Evolutionary conservation across 2,797 vertebrate genomes (phyloP), one percentile per base, ranked within the genome.

Genomic region (Bovichtus diacanthus): DNA sequence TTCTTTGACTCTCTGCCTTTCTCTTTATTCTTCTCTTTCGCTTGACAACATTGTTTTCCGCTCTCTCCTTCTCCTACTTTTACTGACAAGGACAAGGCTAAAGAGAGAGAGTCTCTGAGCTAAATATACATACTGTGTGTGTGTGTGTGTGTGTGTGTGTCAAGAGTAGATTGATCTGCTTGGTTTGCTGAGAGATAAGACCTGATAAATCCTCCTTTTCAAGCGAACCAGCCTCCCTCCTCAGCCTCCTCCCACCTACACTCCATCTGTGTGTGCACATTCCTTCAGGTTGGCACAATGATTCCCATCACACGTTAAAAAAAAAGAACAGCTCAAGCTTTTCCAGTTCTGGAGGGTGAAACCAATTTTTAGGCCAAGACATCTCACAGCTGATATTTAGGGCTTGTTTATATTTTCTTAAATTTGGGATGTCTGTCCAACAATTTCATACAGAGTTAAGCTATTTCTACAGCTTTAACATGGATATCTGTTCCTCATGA

Each of bases 91-190:
- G 73, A 86, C 61, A 34, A 66, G 74, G 64, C 74, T 47, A 10
- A 53, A 47, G 29, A 70, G 78, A 70, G 63, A 65, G 77, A 77
- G 82, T 59, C 69, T 56, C 67, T 19, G 82, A 85, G 84, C 91
- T 94, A 93, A 94, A 93, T 93, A 90, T 93, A 93, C 77, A 74
- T 65, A 61, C 63, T 16, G 9, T 4, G 71, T 64, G 50, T 68
- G 43, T 59, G 47, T 76, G 58, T 53, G 53, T 58, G 38, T 77
- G 47, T 77, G 8, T 84, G 69, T 77, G 60, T 23, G 65, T 71
- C 61, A 75, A 66, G 81, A 79, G 71, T 64, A 80, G 81, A 87
- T 84, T 85, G 82, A 90, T 89, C 82, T 84, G 87, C 66, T 74
- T 68, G 82, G 74, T 85, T 90, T 85, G 69, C 74, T 3, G 68